These are phyloP conservation scores for Neosilurus hyrtlii DNA, from an alignment of 2,797 vertebrate genomes.

Conservation along the genomic window DNA sequence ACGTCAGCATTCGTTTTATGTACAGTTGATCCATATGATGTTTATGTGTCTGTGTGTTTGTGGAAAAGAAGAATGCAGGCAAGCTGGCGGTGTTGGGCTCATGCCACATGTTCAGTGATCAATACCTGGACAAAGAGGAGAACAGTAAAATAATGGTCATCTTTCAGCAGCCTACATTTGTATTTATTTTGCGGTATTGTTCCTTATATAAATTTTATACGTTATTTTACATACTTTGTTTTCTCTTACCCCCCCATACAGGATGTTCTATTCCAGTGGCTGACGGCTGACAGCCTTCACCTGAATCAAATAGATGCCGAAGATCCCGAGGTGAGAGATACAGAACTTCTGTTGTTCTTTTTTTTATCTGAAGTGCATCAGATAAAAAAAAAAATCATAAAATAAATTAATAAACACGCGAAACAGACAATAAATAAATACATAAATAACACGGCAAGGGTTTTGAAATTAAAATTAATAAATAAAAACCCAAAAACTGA, in stretches of 20 bases:
- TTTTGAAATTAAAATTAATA: too few relatives aligned
- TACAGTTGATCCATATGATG: not conserved
- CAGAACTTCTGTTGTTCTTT: too few relatives aligned
- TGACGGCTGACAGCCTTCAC: conserved; percentile 84
- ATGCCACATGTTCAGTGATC: conserved; percentile 95
- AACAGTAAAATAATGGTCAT: conserved; percentile 93
- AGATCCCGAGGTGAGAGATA: conserved; percentile 84
- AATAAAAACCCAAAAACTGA: too few relatives aligned
- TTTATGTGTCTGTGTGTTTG: conserved; percentile 38
- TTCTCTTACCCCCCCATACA: conserved; percentile 56
- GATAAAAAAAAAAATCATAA: too few relatives aligned
- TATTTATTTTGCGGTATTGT: not conserved
- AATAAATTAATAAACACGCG: too few relatives aligned
- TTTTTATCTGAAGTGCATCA: too few relatives aligned
- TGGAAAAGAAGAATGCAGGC: conserved; percentile 76
- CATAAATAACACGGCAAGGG: too few relatives aligned
- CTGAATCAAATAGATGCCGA: conserved; percentile 94
- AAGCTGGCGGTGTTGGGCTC: conserved; percentile 92
- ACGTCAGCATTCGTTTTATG: not conserved
- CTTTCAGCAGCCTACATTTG: not conserved
- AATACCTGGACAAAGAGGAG: conserved; percentile 97
- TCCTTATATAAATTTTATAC: not conserved
- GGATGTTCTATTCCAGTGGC: conserved; percentile 97
- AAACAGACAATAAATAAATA: too few relatives aligned
- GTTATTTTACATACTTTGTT: not conserved